Evolutionary conservation across 2,888 invertebrate species (phyloP).

Genomic region (Lamellibrachia satsuma): DNA sequence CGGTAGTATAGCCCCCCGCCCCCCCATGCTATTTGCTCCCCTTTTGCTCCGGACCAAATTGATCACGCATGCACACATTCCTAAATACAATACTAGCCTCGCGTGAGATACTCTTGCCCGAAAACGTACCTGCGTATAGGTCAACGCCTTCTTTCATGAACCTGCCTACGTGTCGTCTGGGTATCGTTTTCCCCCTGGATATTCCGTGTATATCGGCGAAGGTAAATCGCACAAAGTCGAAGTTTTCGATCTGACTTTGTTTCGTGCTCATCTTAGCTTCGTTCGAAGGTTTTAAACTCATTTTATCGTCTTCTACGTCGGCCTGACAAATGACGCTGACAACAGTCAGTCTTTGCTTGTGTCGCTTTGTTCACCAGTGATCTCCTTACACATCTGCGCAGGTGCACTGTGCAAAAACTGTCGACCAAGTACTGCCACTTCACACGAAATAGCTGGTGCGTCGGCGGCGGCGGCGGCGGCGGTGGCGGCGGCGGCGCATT

Average conservation of each 20-base stretch:
- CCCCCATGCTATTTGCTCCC: too few relatives aligned
- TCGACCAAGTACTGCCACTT: too few relatives aligned
- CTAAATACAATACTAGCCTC: too few relatives aligned
- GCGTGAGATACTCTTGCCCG: background rate
- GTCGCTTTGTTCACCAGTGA: background rate
- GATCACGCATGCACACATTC: too few relatives aligned
- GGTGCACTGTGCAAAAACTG: background rate
- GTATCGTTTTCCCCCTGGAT: too few relatives aligned
- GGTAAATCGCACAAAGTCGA: too few relatives aligned
- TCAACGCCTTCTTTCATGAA: background rate
- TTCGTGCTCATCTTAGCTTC: background rate
- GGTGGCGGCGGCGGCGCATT: too few relatives aligned
- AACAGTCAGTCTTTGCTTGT: background rate
- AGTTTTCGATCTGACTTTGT: conserved; percentile 9
- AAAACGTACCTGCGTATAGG: background rate
- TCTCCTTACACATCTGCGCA: background rate
- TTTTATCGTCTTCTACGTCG: background rate
- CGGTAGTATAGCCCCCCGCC: too few relatives aligned
- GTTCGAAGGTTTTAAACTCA: background rate
- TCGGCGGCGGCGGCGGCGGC: too few relatives aligned
- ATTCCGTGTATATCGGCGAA: too few relatives aligned
- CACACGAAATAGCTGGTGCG: too few relatives aligned
- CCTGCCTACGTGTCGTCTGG: conserved; percentile 27
- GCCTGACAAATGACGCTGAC: background rate
- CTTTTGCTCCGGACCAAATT: too few relatives aligned